phyloP scores from a whole-genome alignment of 2,797 vertebrate genomes.

The Catostomus latipinnis region DNA sequence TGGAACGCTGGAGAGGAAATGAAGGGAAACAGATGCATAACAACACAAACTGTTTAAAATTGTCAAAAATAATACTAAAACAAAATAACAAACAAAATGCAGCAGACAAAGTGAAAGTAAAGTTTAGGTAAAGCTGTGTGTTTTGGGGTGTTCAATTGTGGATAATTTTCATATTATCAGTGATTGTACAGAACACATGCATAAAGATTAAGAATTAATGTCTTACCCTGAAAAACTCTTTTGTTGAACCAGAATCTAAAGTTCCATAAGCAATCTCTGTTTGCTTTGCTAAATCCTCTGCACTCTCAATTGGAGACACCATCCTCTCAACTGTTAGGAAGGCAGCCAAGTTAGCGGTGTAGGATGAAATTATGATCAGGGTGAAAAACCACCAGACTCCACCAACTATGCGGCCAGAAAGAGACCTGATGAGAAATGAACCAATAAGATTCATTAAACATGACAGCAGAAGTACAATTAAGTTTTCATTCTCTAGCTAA shows the following conservation, averaged over 20 bases:
- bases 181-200: background rate
- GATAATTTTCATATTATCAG: background rate
- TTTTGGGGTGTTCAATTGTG: background rate
- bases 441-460: background rate
- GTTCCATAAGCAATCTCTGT: constrained; percentile 98
- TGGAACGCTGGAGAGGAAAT: constrained; percentile 88
- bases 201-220: constrained; percentile 1
- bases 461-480: background rate
- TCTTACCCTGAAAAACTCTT: constrained; percentile 99
- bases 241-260: constrained; percentile 97
- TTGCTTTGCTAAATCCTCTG: constrained; percentile 98
- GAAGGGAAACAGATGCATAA: background rate
- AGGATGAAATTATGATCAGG: constrained; percentile 99
- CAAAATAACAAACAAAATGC: background rate
- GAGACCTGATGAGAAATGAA: constrained; percentile 82
- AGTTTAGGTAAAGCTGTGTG: background rate
- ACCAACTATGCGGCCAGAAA: constrained; percentile 98
- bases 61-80: background rate
- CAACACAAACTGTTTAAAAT: too few relatives aligned
- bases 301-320: constrained; percentile 99
- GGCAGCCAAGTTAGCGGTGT: constrained; percentile 99
- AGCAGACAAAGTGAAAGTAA: background rate
- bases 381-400: constrained; percentile 99
- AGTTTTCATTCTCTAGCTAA: background rate
- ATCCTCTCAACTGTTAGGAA: constrained; percentile 99